These are phyloP conservation scores for Helobdella robusta DNA, from an alignment of 2,888 invertebrate genomes.

Conservation along the genomic window DNA sequence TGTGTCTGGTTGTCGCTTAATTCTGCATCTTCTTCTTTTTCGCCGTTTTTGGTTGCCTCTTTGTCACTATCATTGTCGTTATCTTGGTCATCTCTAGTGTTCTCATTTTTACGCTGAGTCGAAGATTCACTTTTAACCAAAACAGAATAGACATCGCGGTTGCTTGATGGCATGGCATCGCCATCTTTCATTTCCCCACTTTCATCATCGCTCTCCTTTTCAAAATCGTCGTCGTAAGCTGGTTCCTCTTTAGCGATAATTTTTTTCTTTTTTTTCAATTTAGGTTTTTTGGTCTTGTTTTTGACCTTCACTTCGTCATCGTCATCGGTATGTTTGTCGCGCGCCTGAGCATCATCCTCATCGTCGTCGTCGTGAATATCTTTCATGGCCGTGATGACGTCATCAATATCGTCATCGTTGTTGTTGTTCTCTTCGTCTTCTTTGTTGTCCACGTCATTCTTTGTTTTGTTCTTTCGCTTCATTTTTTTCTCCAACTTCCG, in stretches of 20 bases:
- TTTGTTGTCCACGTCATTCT: neutral
- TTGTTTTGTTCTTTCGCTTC: neutral
- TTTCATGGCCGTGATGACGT: neutral
- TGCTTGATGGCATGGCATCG: no score
- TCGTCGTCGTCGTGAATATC: neutral
- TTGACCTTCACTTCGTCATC: neutral
- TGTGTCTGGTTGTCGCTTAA: no score
- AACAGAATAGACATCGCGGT: no score
- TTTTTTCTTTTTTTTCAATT: neutral
- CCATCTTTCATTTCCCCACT: neutral
- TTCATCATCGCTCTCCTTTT: constrained; percentile 6
- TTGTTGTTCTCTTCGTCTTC: neutral
- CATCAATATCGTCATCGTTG: neutral
- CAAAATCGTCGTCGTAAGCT: neutral
- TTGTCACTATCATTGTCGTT: no score
- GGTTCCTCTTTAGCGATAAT: neutral
- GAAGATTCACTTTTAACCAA: no score
- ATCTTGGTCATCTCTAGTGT: no score
- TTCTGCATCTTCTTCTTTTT: no score
- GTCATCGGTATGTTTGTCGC: neutral
- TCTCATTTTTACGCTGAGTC: no score
- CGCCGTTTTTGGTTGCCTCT: no score
- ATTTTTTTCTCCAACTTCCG: neutral
- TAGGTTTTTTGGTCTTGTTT: constrained; percentile 1
- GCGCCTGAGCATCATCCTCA: neutral